Evolutionary conservation across 2,113 vertebrate genomes (phyloP).

Genomic region (Percopsis transmontana): DNA sequence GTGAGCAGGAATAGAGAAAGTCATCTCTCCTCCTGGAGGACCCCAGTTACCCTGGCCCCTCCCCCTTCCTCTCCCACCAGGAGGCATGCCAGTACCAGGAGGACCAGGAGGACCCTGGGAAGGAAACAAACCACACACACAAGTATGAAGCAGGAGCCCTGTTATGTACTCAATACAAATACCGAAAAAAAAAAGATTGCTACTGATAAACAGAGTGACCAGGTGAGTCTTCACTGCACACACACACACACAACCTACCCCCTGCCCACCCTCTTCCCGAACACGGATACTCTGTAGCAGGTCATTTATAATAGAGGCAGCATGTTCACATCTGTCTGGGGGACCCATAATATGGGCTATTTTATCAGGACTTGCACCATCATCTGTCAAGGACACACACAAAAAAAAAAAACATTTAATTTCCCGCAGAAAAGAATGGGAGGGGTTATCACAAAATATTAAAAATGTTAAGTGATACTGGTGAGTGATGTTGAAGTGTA

Average conservation of each 20-base stretch:
- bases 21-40: constrained; percentile 89
- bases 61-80: constrained; percentile 85
- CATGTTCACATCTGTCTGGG: constrained; percentile 90
- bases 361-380: constrained; percentile 88
- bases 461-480: neutral
- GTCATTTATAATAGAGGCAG: constrained; percentile 89
- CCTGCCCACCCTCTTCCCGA: constrained; percentile 69
- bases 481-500: neutral
- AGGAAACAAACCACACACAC: neutral
- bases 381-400: constrained; percentile 75
- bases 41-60: constrained; percentile 88
- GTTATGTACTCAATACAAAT: neutral
- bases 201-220: neutral
- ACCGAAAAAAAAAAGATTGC: too few relatives aligned
- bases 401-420: neutral
- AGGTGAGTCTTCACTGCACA: neutral
- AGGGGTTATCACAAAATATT: too few relatives aligned
- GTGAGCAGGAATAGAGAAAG: constrained; percentile 92
- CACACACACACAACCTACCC: constrained; percentile 49
- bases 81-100: constrained; percentile 85
- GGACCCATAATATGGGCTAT: constrained; percentile 92
- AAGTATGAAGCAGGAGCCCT: neutral
- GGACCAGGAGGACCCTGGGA: constrained; percentile 84
- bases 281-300: constrained; percentile 90
- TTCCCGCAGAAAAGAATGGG: neutral